A percentile compares a stretch with the other conserved stretches of the same genome.
phyloP scores from a whole-genome alignment of 2,888 invertebrate genomes.

The Hybos culiciformis region DNA sequence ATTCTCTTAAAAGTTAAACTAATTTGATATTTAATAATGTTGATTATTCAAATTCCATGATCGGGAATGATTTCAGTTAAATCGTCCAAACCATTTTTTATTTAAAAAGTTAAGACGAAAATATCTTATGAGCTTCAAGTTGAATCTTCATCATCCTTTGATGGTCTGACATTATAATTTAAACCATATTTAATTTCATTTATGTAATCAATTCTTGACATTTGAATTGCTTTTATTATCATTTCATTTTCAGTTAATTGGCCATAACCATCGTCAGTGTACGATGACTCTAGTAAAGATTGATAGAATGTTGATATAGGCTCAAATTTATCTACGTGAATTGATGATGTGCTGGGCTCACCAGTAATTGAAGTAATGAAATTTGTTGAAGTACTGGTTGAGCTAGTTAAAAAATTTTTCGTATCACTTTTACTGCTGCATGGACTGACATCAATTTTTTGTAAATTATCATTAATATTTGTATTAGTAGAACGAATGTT shows the following conservation, averaged over 20 bases:
- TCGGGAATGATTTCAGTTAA: too few relatives aligned
- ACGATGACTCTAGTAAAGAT: conserved; percentile 34
- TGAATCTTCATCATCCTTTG: conserved; percentile 2
- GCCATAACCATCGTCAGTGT: conserved; percentile 29
- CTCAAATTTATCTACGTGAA: conserved; percentile 19
- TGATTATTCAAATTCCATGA: too few relatives aligned
- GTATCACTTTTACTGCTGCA: too few relatives aligned
- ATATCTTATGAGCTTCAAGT: too few relatives aligned
- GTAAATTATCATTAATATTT: too few relatives aligned
- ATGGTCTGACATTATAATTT: neutral
- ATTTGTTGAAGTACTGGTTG: neutral
- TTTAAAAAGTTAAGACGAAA: too few relatives aligned
- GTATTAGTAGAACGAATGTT: too few relatives aligned
- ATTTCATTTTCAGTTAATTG: conserved; percentile 33
- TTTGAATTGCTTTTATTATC: conserved; percentile 34
- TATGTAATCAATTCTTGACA: conserved; percentile 35
- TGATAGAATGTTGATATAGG: conserved; percentile 31
- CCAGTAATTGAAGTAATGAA: conserved; percentile 22
- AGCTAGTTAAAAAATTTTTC: neutral
- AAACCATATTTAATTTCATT: conserved; percentile 20
- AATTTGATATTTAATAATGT: too few relatives aligned
- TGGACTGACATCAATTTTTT: too few relatives aligned
- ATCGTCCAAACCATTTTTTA: too few relatives aligned
- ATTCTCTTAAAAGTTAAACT: too few relatives aligned
- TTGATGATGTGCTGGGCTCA: conserved; percentile 30